Conservation (phyloP, 2,113 vertebrate genomes). For the Zosterops lateralis region DNA sequence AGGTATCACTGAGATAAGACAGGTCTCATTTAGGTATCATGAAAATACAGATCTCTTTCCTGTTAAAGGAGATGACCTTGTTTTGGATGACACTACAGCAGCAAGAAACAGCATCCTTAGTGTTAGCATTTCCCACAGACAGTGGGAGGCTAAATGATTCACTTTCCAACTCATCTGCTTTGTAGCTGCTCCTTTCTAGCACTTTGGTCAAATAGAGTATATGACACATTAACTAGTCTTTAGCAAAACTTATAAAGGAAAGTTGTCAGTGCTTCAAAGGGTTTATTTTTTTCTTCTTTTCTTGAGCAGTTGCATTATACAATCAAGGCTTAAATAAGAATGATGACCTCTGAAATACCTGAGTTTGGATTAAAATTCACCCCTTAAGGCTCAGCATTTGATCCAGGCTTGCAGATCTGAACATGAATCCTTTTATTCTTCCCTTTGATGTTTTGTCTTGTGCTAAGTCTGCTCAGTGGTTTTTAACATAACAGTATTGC, state of each 20-base stretch:
- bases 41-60: background rate
- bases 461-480: slow-evolving; percentile 37
- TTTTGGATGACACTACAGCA: background rate
- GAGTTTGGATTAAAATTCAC: slow-evolving; percentile 23
- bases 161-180: background rate
- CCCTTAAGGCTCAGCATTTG: slow-evolving; percentile 6
- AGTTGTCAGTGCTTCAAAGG: slow-evolving; percentile 12
- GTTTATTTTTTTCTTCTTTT: background rate
- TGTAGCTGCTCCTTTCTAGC: background rate
- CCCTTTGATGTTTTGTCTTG: slow-evolving; percentile 63
- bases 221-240: background rate
- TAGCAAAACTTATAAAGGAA: slow-evolving; percentile 12
- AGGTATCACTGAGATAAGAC: background rate
- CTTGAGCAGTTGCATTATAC: background rate
- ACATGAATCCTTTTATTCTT: slow-evolving; percentile 47
- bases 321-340: background rate
- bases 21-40: background rate
- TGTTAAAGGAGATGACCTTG: background rate
- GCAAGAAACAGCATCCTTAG: background rate
- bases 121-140: background rate
- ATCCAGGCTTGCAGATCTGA: slow-evolving; percentile 9
- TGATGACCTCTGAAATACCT: slow-evolving; percentile 18
- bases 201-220: background rate
- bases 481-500: slow-evolving; percentile 8
- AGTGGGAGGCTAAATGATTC: background rate